Base-by-base conservation (phyloP, 2,797 vertebrate genomes). In the Coccyzus lansbergi region DNA sequence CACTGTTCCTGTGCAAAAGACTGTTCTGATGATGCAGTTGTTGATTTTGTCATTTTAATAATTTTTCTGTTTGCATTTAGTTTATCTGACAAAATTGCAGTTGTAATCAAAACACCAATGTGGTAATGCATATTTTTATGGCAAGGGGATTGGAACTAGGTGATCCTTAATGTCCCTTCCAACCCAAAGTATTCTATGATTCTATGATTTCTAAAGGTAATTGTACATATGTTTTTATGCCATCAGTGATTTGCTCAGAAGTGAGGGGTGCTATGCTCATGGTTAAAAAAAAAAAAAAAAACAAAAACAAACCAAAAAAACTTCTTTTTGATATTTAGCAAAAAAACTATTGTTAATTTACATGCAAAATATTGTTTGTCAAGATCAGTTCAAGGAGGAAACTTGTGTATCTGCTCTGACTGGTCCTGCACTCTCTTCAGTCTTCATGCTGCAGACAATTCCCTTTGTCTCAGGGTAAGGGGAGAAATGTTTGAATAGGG, bases 1-100 rank as follows among this genome's bases (percentile, higher is more conserved):
- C 4, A 8, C 59, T 3, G 1, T 88, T 79, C 26, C 63, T 11
- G 26, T 67, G 65, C 31, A 59, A n/a, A 64, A 36, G 51, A 31
- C 29, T 92, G 44, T 25, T 94, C 17, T 91, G 31, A 56, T 92
- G 53, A 74, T 90, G 60, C 29, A 59, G n/a, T 56, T 91, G 59
- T 10, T 85, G 80, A 75, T 83, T 76, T 6, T 74, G 33, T 51
- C 52, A 40, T 25, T 13, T 42, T 83, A 64, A 75, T 40, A 22
- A 62, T 34, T 80, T 64, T 74, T 24, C 12, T 74, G 26, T 46
- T 59, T 77, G 4, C 6, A 3, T 65, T 85, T 67, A 69, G 12
- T 53, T 3, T 51, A 31, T 62, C 91, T 58, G 33, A 24, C 52
- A 84, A 82, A 78, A 36, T 9, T 52, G 21, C 64, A 28, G 24